A percentile compares a stretch with the other conserved stretches of the same genome.
Conservation (phyloP, 2,888 invertebrate species). For the Megamerina dolium region DNA sequence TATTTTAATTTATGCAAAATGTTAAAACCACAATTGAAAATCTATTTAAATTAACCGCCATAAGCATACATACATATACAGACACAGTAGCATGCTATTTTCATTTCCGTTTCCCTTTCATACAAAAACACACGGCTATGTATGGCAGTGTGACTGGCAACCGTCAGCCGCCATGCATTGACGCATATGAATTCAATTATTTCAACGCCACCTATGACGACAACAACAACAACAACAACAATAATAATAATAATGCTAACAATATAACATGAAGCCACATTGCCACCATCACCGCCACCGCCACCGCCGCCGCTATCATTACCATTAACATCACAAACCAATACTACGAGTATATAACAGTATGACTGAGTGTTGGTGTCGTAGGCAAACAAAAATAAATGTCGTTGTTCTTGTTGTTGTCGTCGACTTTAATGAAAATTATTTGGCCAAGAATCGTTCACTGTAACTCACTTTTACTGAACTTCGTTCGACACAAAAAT, state of each 20-base stretch:
- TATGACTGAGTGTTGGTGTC: neutral
- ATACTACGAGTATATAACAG: neutral
- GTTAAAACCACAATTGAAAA: conserved; percentile 45
- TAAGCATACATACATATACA: conserved; percentile 11
- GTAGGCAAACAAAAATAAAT: conserved; percentile 20
- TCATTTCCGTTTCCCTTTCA: conserved; percentile 17
- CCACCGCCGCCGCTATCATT: neutral
- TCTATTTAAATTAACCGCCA: conserved; percentile 40
- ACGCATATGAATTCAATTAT: conserved; percentile 48
- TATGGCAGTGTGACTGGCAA: neutral
- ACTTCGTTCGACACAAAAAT: neutral
- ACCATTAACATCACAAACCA: conserved; percentile 12
- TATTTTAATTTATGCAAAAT: conserved; percentile 45
- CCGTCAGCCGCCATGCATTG: conserved; percentile 25
- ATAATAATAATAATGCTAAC: conserved; percentile 11
- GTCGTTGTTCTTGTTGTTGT: too few relatives aligned
- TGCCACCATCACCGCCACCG: too few relatives aligned
- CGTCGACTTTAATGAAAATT: conserved; percentile 32
- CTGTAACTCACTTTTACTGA: conserved; percentile 10
- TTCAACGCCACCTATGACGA: conserved; percentile 36
- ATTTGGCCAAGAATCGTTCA: conserved; percentile 17
- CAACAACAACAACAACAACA: conserved; percentile 21
- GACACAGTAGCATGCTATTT: conserved; percentile 13
- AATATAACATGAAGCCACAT: conserved; percentile 7
- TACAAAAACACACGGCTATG: neutral